These are phyloP conservation scores for Shinisaurus crocodilurus DNA, from an alignment of 2,113 vertebrate genomes.

Conservation along the genomic window DNA sequence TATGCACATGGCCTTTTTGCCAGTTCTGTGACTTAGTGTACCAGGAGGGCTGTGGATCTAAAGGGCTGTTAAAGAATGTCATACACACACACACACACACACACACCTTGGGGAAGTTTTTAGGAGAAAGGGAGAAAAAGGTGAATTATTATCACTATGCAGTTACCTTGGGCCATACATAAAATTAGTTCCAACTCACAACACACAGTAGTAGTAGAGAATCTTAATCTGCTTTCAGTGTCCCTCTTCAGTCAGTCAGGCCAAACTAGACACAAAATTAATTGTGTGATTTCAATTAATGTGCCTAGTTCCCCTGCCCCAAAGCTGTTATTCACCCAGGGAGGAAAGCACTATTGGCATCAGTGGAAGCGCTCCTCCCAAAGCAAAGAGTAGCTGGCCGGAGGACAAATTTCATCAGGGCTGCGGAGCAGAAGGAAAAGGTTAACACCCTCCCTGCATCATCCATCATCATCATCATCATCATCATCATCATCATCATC, in stretches of 20 bases:
- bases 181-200: neutral
- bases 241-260: neutral
- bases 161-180: neutral
- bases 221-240: neutral
- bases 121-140: neutral
- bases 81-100: neutral
- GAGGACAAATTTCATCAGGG: too few relatives aligned
- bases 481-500: too few relatives aligned
- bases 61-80: neutral
- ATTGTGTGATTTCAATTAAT: neutral
- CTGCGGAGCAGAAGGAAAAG: neutral
- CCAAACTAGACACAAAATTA: neutral
- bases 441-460: neutral
- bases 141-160: neutral
- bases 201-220: too few relatives aligned
- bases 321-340: neutral
- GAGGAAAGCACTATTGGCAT: too few relatives aligned
- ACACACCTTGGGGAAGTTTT: neutral
- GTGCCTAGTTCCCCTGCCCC: too few relatives aligned
- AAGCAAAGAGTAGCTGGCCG: neutral
- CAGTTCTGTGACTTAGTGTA: neutral
- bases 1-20: neutral
- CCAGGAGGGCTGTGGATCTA: neutral
- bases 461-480: too few relatives aligned
- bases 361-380: neutral